phyloP scores from a whole-genome alignment of 1,140 invertebrate species.

The Drosophila tsacasi region DNA sequence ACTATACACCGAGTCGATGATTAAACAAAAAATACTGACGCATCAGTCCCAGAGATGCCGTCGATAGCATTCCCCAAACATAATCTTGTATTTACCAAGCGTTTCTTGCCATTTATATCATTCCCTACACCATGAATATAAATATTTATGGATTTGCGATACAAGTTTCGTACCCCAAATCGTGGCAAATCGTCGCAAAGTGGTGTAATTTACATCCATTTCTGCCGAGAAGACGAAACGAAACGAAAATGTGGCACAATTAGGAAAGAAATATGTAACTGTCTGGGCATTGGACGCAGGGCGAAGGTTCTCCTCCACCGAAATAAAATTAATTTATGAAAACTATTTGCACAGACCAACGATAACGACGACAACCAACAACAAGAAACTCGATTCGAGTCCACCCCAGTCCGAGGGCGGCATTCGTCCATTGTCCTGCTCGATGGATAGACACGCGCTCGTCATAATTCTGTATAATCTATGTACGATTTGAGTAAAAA shows the following conservation, averaged over 20 bases:
- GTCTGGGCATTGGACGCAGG: conserved; percentile 46
- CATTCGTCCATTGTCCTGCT: conserved; percentile 67
- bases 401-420: conserved; percentile 13
- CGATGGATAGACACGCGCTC: conserved; percentile 81
- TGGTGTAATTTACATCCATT: conserved; percentile 79
- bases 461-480: conserved; percentile 84
- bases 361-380: conserved; percentile 49
- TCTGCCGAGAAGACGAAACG: conserved; percentile 52
- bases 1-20: not conserved
- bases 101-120: conserved; percentile 42
- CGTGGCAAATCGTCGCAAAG: conserved; percentile 76
- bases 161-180: conserved; percentile 65
- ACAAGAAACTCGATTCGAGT: conserved; percentile 19
- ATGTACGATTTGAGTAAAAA: conserved; percentile 84
- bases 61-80: conserved; percentile 8
- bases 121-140: conserved; percentile 58
- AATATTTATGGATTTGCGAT: conserved; percentile 75
- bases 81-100: conserved; percentile 19
- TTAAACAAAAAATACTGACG: conserved; percentile 20
- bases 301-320: conserved; percentile 40
- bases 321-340: conserved; percentile 85
- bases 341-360: conserved; percentile 74
- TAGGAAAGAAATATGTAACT: conserved; percentile 75
- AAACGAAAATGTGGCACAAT: conserved; percentile 70
- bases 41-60: conserved; percentile 7